Percentiles rank a stretch among this genome's conserved stretches.
phyloP scores from a whole-genome alignment of 2,888 invertebrate species.

The Scotopteryx bipunctaria region DNA sequence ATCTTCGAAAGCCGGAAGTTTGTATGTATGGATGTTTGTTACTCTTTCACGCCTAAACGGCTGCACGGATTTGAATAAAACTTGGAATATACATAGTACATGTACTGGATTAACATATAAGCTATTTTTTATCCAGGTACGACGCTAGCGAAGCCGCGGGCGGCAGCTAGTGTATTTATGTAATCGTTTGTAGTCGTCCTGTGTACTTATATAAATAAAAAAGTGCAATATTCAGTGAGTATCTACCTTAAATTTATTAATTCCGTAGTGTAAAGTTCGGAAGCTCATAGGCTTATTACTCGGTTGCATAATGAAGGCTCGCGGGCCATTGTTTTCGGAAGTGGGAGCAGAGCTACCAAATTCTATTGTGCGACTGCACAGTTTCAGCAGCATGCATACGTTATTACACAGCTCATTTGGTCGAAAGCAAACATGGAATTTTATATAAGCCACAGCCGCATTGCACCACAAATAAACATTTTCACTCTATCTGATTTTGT shows the following conservation, averaged over 20 bases:
- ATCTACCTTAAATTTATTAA: slow-evolving; percentile 15
- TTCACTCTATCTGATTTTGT: slow-evolving; percentile 15
- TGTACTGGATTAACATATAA: too few relatives aligned
- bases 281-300: slow-evolving; percentile 43
- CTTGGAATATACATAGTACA: too few relatives aligned
- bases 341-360: slow-evolving; percentile 55
- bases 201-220: too few relatives aligned
- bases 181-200: too few relatives aligned
- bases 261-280: slow-evolving; percentile 18
- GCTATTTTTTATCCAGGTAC: too few relatives aligned
- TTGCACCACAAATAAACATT: slow-evolving; percentile 15
- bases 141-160: too few relatives aligned
- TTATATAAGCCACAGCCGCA: slow-evolving; percentile 48
- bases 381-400: slow-evolving; percentile 56
- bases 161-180: too few relatives aligned
- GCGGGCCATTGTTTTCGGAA: slow-evolving; percentile 58
- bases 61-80: too few relatives aligned
- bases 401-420: slow-evolving; percentile 56
- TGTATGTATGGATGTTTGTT: too few relatives aligned
- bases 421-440: slow-evolving; percentile 52
- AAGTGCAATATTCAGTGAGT: too few relatives aligned
- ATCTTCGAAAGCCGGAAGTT: too few relatives aligned
- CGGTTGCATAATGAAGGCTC: slow-evolving; percentile 38
- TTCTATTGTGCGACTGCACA: slow-evolving; percentile 59
- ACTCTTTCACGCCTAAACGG: too few relatives aligned